Evolutionary conservation across 2,113 vertebrate genomes (phyloP), one percentile per base, ranked within the genome.

Genomic region (Morone saxatilis): DNA sequence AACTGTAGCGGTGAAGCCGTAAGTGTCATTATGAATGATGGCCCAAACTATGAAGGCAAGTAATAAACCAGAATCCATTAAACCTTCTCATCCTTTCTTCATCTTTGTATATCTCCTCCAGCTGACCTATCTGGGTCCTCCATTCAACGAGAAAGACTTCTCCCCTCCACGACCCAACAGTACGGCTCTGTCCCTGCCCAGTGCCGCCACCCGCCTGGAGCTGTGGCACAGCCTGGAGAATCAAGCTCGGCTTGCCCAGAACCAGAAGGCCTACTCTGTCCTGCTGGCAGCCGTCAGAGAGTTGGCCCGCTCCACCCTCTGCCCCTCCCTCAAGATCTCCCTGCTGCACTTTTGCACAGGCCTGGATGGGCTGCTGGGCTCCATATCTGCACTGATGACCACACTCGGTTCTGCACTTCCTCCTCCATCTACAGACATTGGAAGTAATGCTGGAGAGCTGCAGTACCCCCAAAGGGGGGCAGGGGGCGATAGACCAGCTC

Each of bases 141-240:
- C 98, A 1, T 99, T 99, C 95, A 98, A 98, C 17, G 97, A 98
- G 62, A 98, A 98, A 4, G 97, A 98, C 93, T 99, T 99, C 94
- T 97, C 97, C 61, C 98, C 97, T 0, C 97, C 98, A 0, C 95
- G 98, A 12, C 94, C 97, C 85, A 97, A 96, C 0, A 97, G 96
- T 0, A 96, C 96, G 0, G 96, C 98, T 77, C 89, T 96, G 67
- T 94, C 96, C 19, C 95, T 99, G 82, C 97, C 98, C 73, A 98
- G 97, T 17, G 98, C 98, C 40, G 98, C 98, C 1, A 98, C 98
- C 70, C 96, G 97, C 83, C 91, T 98, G 86, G 97, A 98, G 66
- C 94, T 97, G 51, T 99, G 98, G 98, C 95, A 96, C 0, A 97
- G 97, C 6, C 90, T 99, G 91, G 98, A 97, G 60, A 98, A 99